These are phyloP conservation scores for Barnardius zonarius DNA, from an alignment of 2,113 vertebrate species.

Conservation along the genomic window DNA sequence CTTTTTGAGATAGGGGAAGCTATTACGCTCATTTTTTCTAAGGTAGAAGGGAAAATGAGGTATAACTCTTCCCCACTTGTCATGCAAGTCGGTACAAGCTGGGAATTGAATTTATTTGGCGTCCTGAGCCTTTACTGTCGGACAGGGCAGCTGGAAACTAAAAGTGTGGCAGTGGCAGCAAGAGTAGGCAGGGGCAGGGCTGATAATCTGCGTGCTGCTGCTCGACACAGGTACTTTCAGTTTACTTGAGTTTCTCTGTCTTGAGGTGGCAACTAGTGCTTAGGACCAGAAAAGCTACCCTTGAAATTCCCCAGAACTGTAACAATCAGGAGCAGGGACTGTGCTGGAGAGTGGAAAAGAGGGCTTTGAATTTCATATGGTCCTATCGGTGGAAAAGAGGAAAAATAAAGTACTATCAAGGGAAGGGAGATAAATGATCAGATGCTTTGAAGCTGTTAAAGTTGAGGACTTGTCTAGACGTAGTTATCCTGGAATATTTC, in stretches of 20 bases:
- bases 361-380: not conserved
- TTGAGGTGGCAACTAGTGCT: not conserved
- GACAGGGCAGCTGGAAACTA: not conserved
- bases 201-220: not conserved
- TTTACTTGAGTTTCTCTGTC: not conserved
- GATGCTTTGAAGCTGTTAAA: not conserved
- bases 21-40: too few relatives aligned
- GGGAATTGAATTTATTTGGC: not conserved
- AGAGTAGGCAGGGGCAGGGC: not conserved
- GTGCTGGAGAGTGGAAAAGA: not conserved
- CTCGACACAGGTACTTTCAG: accelerated
- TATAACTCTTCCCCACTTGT: not conserved
- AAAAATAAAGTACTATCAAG: not conserved
- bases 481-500: not conserved
- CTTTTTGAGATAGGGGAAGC: not conserved
- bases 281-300: not conserved
- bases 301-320: not conserved
- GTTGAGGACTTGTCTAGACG: not conserved
- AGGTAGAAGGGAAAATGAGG: not conserved
- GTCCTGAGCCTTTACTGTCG: not conserved
- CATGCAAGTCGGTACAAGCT: not conserved
- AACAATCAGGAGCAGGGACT: not conserved
- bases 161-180: not conserved
- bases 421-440: not conserved
- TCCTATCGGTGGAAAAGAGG: not conserved